Percentiles rank a stretch among this genome's conserved stretches.
These are phyloP conservation scores for Melieria picta DNA, from an alignment of 2,888 invertebrate species.

Conservation along the genomic window DNA sequence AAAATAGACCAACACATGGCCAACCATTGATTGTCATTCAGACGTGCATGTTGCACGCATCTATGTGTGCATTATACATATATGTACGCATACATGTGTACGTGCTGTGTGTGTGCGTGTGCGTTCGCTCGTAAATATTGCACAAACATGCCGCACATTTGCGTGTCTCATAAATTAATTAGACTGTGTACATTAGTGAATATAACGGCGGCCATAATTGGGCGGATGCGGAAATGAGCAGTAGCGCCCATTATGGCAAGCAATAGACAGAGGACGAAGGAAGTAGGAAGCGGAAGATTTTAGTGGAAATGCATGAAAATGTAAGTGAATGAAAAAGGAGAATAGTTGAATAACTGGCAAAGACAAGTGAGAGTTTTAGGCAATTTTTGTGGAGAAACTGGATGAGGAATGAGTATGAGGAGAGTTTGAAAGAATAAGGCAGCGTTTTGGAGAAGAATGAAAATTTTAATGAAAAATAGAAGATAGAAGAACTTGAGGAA, in stretches of 20 bases:
- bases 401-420: too few relatives aligned
- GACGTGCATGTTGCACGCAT: neutral
- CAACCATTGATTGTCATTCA: too few relatives aligned
- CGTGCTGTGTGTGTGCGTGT: constrained; percentile 7
- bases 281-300: neutral
- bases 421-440: too few relatives aligned
- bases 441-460: too few relatives aligned
- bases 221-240: constrained; percentile 9
- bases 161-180: constrained; percentile 42
- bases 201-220: constrained; percentile 40
- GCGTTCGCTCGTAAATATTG: constrained; percentile 28
- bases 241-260: neutral
- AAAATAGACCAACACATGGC: too few relatives aligned
- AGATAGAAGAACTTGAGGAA: too few relatives aligned
- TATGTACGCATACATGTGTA: neutral
- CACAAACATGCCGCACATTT: constrained; percentile 4
- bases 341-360: too few relatives aligned
- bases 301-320: too few relatives aligned
- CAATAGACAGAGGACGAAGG: neutral
- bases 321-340: too few relatives aligned
- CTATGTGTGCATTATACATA: neutral
- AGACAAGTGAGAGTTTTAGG: too few relatives aligned
- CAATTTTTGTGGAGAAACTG: too few relatives aligned
- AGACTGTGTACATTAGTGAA: constrained; percentile 41
- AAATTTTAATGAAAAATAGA: too few relatives aligned